Base-by-base conservation (phyloP, 2,888 invertebrate genomes). In the Ptychoptera albimana region DNA sequence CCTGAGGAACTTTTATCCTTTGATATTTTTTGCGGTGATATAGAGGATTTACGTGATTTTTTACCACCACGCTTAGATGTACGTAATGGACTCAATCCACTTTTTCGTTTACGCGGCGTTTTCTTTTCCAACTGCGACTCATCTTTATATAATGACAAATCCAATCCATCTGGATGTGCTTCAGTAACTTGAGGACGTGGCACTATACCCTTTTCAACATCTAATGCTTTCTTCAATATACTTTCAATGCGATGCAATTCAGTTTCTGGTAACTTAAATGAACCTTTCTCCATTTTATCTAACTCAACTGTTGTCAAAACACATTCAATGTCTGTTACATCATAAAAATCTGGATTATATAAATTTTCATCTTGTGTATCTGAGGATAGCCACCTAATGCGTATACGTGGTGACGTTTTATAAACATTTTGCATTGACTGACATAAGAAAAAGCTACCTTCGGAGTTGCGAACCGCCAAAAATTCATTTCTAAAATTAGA, bases 351-450 rank as follows among this genome's bases (percentile, higher is more conserved):
- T 1, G 88, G 85, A 48, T 82, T 82, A 67, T 87, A 91, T 2
- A 82, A 75, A 49, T 74, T 74, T 1, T 65, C 61, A 23, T 70
- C 57, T 12, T 51, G 51, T 31, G 55, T 52, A 43, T 69, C 63
- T 60, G 85, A 82, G 0, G 86, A 84, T 43, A 91, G 68, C 92
- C 92, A 92, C 57, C 88, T 81, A 55, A 92, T 91, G 58, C 82
- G 82, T 59, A 91, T 88, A 61, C 81, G 81, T 47, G 81, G 75
- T 31, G 87, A 85, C 41, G 79, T 79, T 58, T 83, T 83, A 65
- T 86, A 88, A 46, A 92, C 84, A 63, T 92, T 91, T 68, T 91
- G 89, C 67, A 84, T 77, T 1, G 88, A 77, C 63, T 91, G 88
- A 61, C 92, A 92, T 46, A 92, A 75, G 62, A 82, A 87, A 67